A percentile compares a stretch with the other conserved stretches of the same genome.
Conservation (phyloP, 2,797 vertebrate species). For the Epinephelus malabaricus region DNA sequence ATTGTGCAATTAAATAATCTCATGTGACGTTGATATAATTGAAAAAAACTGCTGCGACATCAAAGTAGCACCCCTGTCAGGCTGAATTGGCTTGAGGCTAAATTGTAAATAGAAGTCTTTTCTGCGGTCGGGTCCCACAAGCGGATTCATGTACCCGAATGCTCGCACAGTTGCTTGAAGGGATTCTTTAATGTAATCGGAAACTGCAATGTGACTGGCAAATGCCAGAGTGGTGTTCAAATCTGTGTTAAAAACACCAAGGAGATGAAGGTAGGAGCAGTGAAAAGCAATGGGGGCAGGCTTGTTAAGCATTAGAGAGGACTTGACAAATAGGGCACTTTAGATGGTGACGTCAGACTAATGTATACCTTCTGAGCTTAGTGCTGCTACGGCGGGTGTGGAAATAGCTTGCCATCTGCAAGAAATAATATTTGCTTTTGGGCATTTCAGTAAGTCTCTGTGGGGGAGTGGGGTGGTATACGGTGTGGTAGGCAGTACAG, state of each 20-base stretch:
- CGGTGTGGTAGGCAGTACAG: conserved; percentile 45
- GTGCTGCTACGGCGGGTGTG: conserved; percentile 36
- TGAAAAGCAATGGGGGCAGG: neutral
- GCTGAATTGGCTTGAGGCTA: conserved; percentile 41
- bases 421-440: conserved; percentile 77
- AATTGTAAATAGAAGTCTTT: conserved; percentile 58
- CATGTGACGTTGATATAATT: conserved; percentile 72
- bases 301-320: conserved; percentile 29
- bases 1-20: conserved; percentile 81
- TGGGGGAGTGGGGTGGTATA: conserved; percentile 32
- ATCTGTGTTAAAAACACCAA: conserved; percentile 22
- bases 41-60: conserved; percentile 72
- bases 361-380: conserved; percentile 45
- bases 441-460: conserved; percentile 66
- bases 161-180: conserved; percentile 29
- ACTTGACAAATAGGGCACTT: conserved; percentile 51
- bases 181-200: conserved; percentile 46
- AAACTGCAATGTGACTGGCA: conserved; percentile 30
- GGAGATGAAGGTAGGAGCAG: neutral
- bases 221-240: conserved; percentile 4
- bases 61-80: conserved; percentile 57
- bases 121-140: conserved; percentile 19
- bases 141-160: conserved; percentile 20
- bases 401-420: conserved; percentile 68
- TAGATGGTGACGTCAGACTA: conserved; percentile 59